Base-by-base conservation (phyloP, 2,888 invertebrate species). In the Bembecia ichneumoniformis region DNA sequence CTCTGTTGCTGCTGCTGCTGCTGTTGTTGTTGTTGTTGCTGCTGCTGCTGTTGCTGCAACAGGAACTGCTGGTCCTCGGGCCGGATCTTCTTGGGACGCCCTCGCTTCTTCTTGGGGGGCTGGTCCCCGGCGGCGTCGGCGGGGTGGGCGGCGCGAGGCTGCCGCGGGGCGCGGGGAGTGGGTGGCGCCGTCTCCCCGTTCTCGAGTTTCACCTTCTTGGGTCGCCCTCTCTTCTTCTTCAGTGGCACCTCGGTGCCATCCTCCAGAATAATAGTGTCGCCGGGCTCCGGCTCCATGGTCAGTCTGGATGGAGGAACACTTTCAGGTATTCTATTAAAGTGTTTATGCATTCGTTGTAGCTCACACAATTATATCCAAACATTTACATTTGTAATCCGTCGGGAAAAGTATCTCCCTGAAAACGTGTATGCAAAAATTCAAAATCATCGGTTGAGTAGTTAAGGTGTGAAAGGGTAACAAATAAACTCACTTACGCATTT, bases 151-250 rank as follows among this genome's bases (percentile, higher is more conserved):
- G 74, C 66, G 47, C 80, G 74, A 3, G 81, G 79, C 48, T 58
- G 60, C 3, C 80, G 64, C 16, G 88, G 86, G 55, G 86, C 86
- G 54, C 88, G 78, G 1, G 88, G 88, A 13, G 83, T 73, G 9
- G 90, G 84, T 45, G 90, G 89, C 53, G 90, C 91, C 47, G 89
- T 89, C 71, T 89, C 92, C 28, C 89, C 92, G 70, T 91, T 93
- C 68, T 90, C 90, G 59, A 88, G 80, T 69, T 92, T 93, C 20
- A 93, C 91, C 78, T 96, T 96, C 86, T 95, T 95, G 53, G 96
- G 95, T n/a, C 95, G 84, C 1, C 96, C 96, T n/a, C 95, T 89
- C 77, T 95, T 95, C 88, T 96, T 96, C 83, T 95, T 95, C 46
- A 93, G 91, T 0, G 94, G 92, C 55, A 92, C 84, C 66, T 90